Base-by-base conservation (phyloP, 2,888 invertebrate species). In the Lasius fuliginosus region DNA sequence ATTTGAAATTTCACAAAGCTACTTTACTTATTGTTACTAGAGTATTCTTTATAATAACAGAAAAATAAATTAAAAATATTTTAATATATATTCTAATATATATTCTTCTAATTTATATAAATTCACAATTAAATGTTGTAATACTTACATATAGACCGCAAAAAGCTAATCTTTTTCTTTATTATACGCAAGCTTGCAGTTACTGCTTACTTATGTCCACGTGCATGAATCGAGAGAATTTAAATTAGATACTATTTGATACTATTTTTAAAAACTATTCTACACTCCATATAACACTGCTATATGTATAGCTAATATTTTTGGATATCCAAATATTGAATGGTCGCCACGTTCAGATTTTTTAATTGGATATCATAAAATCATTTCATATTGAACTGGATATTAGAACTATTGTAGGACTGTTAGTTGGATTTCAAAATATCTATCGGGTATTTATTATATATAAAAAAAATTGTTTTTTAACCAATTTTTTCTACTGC, bases 141-240 rank as follows among this genome's bases (percentile, higher is more conserved):
- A 62, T 23, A 33, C 15, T 23, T 33, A 60, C 3, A n/a, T 3
- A 18, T 42, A 4, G 40, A 62, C 23, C 18, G 6, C 75, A 53
- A 49, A 65, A 36, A 23, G 12, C 30, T 11, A 40, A 27, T 49
- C 49, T 76, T 42, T n/a, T 60, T 76, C 33, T 18, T 62, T 62
- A 30, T 36, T 33, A 75, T 36, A 15, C 73, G 27, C 62, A 64
- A 75, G 46, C 65, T 65, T 76, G 75, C 49, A 64, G 49, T 65
- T 30, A 30, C 12, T 33, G 62, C 62, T 36, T 65, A 65, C 65
- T 46, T 76, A 46, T 49, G 12, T 46, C 11, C 49, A 62, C 15
- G 9, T 49, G 75, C 65, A 76, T 76, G 65, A 75, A 64, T 64
- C 18, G 8, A 23, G 4, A 30, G 30, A 60, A 75, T 64, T 46